These are phyloP conservation scores for Notamacropus eugenii DNA, from an alignment of 2,797 vertebrate species.

Conservation along the genomic window DNA sequence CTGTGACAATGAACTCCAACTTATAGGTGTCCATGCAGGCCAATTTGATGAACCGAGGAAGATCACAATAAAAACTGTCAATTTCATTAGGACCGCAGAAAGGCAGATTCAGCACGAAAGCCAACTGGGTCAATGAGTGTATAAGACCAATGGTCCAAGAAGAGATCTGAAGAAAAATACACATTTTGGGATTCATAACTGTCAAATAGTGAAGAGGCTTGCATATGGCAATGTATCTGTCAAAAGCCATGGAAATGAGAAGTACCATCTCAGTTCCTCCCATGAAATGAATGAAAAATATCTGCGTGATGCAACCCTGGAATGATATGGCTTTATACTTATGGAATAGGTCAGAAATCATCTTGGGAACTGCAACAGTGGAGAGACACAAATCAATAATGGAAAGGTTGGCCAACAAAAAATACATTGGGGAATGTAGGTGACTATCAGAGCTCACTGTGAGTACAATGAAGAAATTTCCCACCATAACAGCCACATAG, in stretches of 20 bases:
- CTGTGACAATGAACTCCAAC: slow-evolving; percentile 71
- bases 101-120: slow-evolving; percentile 64
- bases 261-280: slow-evolving; percentile 75
- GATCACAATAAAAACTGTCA: slow-evolving; percentile 71
- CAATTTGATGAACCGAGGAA: slow-evolving; percentile 66
- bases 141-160: slow-evolving; percentile 70
- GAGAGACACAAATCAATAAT: slow-evolving; percentile 73
- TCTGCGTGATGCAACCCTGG: slow-evolving; percentile 72
- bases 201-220: slow-evolving; percentile 70
- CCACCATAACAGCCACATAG: slow-evolving; percentile 68
- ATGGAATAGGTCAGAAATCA: slow-evolving; percentile 72
- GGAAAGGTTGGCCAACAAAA: slow-evolving; percentile 73
- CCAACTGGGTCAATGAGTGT: slow-evolving; percentile 74
- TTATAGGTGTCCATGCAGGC: slow-evolving; percentile 61
- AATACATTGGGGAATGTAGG: slow-evolving; percentile 76
- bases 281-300: slow-evolving; percentile 79
- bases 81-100: slow-evolving; percentile 72
- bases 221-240: slow-evolving; percentile 78
- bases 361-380: slow-evolving; percentile 78
- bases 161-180: slow-evolving; percentile 42
- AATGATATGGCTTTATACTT: slow-evolving; percentile 74
- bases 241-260: slow-evolving; percentile 78
- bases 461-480: slow-evolving; percentile 74
- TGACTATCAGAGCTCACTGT: slow-evolving; percentile 59
- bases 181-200: slow-evolving; percentile 65